Percentiles rank a stretch among this genome's conserved stretches.
Evolutionary conservation across 92 coral and sea anemone genomes (phyloP).

Genomic region (Palythoa grandiflora): DNA sequence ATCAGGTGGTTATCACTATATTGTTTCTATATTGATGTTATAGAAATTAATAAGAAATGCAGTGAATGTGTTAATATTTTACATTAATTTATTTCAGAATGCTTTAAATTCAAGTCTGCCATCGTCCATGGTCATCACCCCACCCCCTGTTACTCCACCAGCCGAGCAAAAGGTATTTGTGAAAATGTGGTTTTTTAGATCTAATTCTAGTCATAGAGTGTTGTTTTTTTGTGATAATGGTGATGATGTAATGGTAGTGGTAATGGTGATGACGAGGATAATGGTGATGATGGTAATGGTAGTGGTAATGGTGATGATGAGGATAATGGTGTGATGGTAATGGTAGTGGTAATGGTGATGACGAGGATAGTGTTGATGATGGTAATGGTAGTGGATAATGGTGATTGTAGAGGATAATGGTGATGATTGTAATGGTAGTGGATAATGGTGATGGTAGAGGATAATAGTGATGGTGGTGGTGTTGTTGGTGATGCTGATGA

Average conservation of each 20-base stretch:
- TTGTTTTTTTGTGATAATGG: neutral
- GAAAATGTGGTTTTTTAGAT: neutral
- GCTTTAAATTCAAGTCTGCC: slow-evolving; percentile 69
- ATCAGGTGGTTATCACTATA: neutral
- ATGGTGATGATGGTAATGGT: neutral
- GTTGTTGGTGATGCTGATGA: neutral
- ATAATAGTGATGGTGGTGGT: neutral
- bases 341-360: neutral
- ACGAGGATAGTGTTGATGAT: no score
- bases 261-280: no score
- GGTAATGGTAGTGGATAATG: neutral
- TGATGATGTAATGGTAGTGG: no score
- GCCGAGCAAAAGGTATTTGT: slow-evolving; percentile 75
- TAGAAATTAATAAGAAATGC: neutral
- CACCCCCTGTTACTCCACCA: slow-evolving; percentile 90
- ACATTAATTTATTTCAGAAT: slow-evolving; percentile 29
- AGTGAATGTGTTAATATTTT: neutral
- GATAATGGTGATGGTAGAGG: neutral
- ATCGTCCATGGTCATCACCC: slow-evolving; percentile 88
- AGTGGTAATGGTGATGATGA: neutral
- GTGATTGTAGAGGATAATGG: neutral
- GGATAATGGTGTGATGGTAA: neutral
- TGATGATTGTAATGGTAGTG: neutral
- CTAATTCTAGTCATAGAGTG: neutral
- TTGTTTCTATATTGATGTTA: neutral